phyloP scores from a whole-genome alignment of 2,888 invertebrate species.

The Lithophane ornitopus region DNA sequence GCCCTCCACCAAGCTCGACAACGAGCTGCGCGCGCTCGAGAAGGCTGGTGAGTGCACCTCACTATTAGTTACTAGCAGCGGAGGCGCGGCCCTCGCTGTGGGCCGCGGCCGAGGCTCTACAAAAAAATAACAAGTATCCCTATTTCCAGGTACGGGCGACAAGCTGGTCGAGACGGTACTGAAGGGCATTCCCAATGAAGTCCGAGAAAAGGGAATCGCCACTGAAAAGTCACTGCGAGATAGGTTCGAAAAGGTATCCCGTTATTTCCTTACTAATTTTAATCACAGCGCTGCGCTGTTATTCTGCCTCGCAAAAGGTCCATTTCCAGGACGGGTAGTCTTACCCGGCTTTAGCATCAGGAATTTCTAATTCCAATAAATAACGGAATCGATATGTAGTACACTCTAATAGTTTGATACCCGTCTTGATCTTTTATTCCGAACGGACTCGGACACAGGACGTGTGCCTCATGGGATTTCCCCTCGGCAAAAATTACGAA shows the following conservation, averaged over 20 bases:
- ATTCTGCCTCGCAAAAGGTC: neutral
- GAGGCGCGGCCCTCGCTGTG: neutral
- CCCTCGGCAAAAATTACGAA: neutral
- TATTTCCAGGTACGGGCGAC: slow-evolving; percentile 92
- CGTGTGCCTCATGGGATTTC: no score
- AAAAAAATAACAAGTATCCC: neutral
- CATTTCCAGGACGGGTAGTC: neutral
- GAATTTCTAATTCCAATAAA: neutral
- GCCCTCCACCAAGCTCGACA: slow-evolving; percentile 90
- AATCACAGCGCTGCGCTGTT: neutral
- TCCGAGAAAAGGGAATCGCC: slow-evolving; percentile 95
- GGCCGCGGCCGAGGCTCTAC: no score
- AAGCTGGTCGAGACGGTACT: slow-evolving; percentile 95
- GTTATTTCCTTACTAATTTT: slow-evolving; percentile 37
- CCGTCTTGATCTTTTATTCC: neutral
- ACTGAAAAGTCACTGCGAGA: slow-evolving; percentile 96
- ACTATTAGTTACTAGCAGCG: neutral
- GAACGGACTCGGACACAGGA: no score
- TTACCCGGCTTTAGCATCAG: neutral
- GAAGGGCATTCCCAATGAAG: slow-evolving; percentile 94
- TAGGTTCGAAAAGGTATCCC: slow-evolving; percentile 93
- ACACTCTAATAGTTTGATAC: no score
- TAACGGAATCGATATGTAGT: neutral
- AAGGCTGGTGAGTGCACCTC: slow-evolving; percentile 90
- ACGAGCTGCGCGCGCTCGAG: slow-evolving; percentile 94